phyloP scores from a whole-genome alignment of 2,888 invertebrate genomes.

The Escarpia spicata region DNA sequence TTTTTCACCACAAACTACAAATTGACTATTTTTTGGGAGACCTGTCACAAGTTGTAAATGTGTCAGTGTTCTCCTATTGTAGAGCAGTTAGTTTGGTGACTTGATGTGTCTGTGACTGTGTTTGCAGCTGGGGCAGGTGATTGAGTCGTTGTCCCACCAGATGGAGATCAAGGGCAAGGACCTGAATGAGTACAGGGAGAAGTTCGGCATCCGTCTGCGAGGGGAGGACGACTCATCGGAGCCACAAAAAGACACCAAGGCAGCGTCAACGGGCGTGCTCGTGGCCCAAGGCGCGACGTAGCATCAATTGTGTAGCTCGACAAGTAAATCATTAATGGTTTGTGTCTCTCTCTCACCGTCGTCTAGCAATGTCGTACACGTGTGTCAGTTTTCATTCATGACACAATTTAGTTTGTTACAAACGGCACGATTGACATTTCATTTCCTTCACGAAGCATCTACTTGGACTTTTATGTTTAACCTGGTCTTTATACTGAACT shows the following conservation, averaged over 20 bases:
- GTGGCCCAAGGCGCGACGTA: background rate
- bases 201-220: constrained; percentile 86
- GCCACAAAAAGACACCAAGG: background rate
- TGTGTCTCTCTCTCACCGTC: background rate
- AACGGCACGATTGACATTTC: background rate
- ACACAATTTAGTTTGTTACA: background rate
- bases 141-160: constrained; percentile 82
- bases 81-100: constrained; percentile 17
- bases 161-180: constrained; percentile 86
- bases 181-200: constrained; percentile 90
- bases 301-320: background rate
- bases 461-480: background rate
- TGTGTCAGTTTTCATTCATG: background rate
- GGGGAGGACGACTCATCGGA: constrained; percentile 65
- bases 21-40: too few relatives aligned
- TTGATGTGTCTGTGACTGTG: constrained; percentile 34
- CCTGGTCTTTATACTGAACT: background rate
- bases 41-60: too few relatives aligned
- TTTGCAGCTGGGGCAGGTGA: constrained; percentile 76
- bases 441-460: background rate
- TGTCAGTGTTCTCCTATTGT: background rate
- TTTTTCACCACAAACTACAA: background rate
- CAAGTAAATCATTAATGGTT: background rate
- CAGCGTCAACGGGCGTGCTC: background rate
- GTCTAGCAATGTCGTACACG: background rate